Base-by-base conservation (phyloP, 2,797 vertebrate genomes). In the Sparidentex hasta region DNA sequence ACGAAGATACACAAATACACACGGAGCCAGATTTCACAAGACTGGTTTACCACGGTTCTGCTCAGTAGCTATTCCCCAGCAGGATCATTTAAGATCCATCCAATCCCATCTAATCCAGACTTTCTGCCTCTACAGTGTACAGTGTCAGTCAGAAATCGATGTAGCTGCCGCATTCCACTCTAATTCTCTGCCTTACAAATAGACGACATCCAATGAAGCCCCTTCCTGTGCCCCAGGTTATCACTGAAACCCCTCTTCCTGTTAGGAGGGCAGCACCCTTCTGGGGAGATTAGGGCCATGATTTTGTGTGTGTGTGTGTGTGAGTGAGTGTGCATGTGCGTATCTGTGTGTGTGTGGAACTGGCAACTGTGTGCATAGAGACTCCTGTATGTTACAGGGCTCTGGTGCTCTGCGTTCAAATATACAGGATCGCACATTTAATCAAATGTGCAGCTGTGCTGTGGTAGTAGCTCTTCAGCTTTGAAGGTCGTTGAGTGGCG, bases 201-300 rank as follows among this genome's bases (percentile, higher is more conserved):
- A 44, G 64, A 5, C 63, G 38, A 66, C 66, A 85, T 87, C 80
- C 64, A 76, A 41, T 74, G 57, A 82, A 71, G 85, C 81, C 88
- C 81, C 88, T 85, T 93, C 93, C 87, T 87, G 68, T 84, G 67
- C 70, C 82, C 61, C 50, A 65, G 75, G 88, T 91, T 91, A 93
- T 93, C 88, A 65, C 71, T 41, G 74, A 58, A 66, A 76, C 84
- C 79, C 88, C 74, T 84, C 92, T 91, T 93, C 91, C 93, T 92
- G 88, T 92, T 83, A 63, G 77, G 52, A 78, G 59, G 89, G 82
- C 80, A 80, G 85, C 77, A 73, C 65, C 83, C 76, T 38, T 81
- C 64, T 77, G 70, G 33, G n/a, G 52, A 87, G 80, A 91, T 88
- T 58, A 65, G 33, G 64, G 47, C 63, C 23, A 56, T 52, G 71